These are phyloP conservation scores for Salvelinus alpinus DNA, from an alignment of 2,113 vertebrate species.

Conservation along the genomic window DNA sequence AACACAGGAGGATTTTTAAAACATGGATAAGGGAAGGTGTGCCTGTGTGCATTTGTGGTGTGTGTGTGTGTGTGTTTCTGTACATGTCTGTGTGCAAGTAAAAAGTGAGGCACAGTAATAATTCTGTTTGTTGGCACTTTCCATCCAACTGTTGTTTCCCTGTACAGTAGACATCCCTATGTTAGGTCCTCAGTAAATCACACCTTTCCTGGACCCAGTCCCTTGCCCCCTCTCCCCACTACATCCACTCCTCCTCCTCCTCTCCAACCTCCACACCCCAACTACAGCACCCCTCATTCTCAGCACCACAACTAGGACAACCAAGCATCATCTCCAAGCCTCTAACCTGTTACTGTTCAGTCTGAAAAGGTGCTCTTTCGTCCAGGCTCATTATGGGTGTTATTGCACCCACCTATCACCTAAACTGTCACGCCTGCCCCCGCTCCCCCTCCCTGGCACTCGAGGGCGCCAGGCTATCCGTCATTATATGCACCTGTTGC, in stretches of 20 bases:
- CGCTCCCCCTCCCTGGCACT: too few relatives aligned
- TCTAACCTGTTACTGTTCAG: too few relatives aligned
- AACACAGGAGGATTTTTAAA: constrained; percentile 53
- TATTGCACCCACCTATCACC: not conserved
- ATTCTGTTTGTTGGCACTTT: too few relatives aligned
- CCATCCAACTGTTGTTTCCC: constrained; percentile 2
- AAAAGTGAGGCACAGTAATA: not conserved
- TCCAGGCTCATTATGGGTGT: not conserved
- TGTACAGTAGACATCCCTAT: constrained; percentile 56
- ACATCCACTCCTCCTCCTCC: constrained; percentile 33
- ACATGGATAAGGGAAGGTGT: constrained; percentile 1
- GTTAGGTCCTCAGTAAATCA: constrained; percentile 62
- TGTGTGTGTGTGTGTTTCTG: constrained; percentile 34
- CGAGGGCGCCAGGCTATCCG: too few relatives aligned
- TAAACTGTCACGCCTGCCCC: not conserved
- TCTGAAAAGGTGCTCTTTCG: not conserved
- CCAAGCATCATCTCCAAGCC: not conserved
- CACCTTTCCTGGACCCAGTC: constrained; percentile 29
- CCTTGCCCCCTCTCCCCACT: constrained; percentile 30
- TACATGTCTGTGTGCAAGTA: constrained; percentile 6
- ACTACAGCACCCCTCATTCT: constrained; percentile 37
- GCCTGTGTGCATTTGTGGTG: constrained; percentile 22
- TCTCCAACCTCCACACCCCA: constrained; percentile 27
- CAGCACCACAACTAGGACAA: constrained; percentile 50
- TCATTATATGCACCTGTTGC: too few relatives aligned